A percentile compares a stretch with the other conserved stretches of the same genome.
These are phyloP conservation scores for Vespertilio murinus DNA, from an alignment of 2,797 vertebrate genomes.

Conservation along the genomic window DNA sequence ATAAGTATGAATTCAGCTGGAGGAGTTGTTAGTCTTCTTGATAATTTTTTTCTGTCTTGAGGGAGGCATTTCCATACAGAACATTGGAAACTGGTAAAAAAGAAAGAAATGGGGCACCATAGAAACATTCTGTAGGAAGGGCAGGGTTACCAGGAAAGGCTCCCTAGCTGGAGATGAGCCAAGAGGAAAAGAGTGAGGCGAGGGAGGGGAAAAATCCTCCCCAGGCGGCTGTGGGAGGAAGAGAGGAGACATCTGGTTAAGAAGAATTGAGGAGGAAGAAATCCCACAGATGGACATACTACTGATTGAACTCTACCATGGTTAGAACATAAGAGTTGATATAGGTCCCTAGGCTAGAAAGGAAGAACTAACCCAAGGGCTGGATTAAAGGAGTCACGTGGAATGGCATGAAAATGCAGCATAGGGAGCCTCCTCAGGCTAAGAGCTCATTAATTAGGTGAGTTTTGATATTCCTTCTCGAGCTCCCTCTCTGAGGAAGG, in stretches of 20 bases:
- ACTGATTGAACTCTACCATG: neutral
- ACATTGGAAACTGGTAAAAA: neutral
- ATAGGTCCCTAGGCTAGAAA: neutral
- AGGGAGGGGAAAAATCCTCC: neutral
- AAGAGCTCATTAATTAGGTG: neutral
- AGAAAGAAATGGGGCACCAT: neutral
- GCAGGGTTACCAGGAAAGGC: neutral
- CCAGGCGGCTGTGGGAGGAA: neutral
- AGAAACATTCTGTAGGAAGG: neutral
- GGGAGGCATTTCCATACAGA: neutral
- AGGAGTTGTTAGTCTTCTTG: neutral
- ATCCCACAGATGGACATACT: neutral
- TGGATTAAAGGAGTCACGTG: neutral
- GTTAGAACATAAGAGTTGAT: neutral
- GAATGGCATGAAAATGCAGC: neutral
- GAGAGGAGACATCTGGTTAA: neutral
- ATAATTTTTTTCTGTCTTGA: neutral
- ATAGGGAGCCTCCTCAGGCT: neutral
- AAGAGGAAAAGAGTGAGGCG: neutral
- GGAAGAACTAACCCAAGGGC: neutral
- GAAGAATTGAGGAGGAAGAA: neutral
- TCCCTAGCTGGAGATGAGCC: neutral
- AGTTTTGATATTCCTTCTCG: neutral
- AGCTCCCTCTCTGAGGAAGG: neutral
- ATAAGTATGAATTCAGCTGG: neutral